phyloP scores from a whole-genome alignment of 2,113 vertebrate genomes.

The Platysteira castanea region DNA sequence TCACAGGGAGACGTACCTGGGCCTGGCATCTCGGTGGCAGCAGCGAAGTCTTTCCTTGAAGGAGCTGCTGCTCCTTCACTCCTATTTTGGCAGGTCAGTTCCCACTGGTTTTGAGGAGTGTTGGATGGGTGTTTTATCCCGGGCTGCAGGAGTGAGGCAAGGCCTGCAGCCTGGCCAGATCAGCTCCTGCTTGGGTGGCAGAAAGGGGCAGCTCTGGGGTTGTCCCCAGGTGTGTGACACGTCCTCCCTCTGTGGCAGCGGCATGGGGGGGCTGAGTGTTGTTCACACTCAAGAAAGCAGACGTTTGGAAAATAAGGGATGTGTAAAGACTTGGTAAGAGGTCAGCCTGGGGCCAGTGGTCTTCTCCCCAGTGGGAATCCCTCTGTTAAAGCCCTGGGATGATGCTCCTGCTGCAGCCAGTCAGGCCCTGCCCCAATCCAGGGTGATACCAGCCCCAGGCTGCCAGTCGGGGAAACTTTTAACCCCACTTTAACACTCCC shows the following conservation, averaged over 20 bases:
- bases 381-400: not conserved
- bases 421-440: not conserved
- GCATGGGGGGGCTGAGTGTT: rapidly evolving
- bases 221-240: not conserved
- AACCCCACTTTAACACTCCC: not conserved
- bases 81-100: rapidly evolving
- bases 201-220: not conserved
- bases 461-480: not conserved
- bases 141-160: not conserved
- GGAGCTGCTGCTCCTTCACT: not conserved
- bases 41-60: not conserved
- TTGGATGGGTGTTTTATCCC: not conserved
- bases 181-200: rapidly evolving
- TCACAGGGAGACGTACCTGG: not conserved
- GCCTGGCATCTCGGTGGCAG: rapidly evolving
- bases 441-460: not conserved
- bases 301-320: not conserved
- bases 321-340: not conserved
- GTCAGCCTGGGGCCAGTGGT: not conserved
- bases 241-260: rapidly evolving
- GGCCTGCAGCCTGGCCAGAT: not conserved
- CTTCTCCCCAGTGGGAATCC: not conserved
- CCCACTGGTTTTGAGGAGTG: not conserved
- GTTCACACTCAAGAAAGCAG: not conserved
- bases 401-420: not conserved